Percentiles rank a stretch among this genome's conserved stretches.
phyloP scores from a whole-genome alignment of 2,113 vertebrate genomes.

The Lucifuga dentata region DNA sequence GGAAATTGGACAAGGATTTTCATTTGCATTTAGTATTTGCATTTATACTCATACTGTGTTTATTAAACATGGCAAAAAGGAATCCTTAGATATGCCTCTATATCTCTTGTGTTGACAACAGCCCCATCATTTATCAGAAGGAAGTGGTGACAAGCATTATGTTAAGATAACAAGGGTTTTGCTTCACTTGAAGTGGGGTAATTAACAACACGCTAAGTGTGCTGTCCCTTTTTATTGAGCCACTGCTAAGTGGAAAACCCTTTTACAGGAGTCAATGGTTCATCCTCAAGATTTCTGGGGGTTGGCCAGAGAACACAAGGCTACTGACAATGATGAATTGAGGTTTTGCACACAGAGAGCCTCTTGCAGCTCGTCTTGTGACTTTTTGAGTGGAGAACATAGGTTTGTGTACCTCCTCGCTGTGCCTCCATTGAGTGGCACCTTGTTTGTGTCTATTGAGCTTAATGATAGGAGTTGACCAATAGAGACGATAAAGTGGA shows the following conservation, averaged over 20 bases:
- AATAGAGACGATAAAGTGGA: slow-evolving; percentile 43
- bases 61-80: slow-evolving; percentile 18
- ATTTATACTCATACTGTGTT: slow-evolving; percentile 12
- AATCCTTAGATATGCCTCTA: slow-evolving; percentile 28
- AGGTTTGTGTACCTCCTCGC: slow-evolving; percentile 30
- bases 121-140: slow-evolving; percentile 30
- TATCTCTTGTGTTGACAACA: slow-evolving; percentile 17
- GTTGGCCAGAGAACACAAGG: slow-evolving; percentile 67
- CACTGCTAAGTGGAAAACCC: slow-evolving; percentile 64
- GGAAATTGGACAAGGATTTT: too few relatives aligned
- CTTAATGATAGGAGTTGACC: slow-evolving; percentile 22
- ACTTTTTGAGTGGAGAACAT: slow-evolving; percentile 14
- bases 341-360: slow-evolving; percentile 63
- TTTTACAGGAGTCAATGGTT: slow-evolving; percentile 73
- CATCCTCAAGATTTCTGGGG: slow-evolving; percentile 57
- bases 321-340: slow-evolving; percentile 74
- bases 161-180: slow-evolving; percentile 60
- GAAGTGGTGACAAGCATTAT: slow-evolving; percentile 66
- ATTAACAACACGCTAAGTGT: slow-evolving; percentile 74
- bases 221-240: slow-evolving; percentile 66
- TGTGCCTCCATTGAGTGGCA: slow-evolving; percentile 29
- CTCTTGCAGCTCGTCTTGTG: slow-evolving; percentile 38
- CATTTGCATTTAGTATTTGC: neutral
- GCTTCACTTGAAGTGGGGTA: slow-evolving; percentile 64
- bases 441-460: slow-evolving; percentile 27